phyloP scores from a whole-genome alignment of 2,113 vertebrate species.

The Apeltes quadracus region DNA sequence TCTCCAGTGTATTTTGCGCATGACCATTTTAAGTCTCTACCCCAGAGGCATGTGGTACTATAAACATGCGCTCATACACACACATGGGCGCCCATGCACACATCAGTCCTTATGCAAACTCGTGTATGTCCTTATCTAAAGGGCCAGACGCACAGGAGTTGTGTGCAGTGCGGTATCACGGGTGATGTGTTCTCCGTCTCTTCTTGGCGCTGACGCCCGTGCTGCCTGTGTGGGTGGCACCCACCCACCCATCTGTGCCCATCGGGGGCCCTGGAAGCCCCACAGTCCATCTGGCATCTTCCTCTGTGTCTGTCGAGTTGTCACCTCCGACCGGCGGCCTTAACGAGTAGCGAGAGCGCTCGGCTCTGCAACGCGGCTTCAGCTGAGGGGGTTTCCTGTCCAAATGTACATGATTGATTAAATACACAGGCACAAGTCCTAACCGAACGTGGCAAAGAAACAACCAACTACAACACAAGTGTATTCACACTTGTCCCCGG shows the following conservation, averaged over 20 bases:
- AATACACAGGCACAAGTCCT: neutral
- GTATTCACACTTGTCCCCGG: neutral
- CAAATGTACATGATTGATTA: neutral
- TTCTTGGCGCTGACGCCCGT: constrained; percentile 34
- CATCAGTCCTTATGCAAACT: constrained; percentile 22
- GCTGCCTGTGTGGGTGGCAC: constrained; percentile 64
- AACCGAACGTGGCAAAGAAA: too few relatives aligned
- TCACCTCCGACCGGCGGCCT: constrained; percentile 59
- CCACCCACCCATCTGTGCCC: constrained; percentile 80
- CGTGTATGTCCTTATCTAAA: constrained; percentile 34
- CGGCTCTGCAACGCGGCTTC: neutral
- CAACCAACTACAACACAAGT: neutral
- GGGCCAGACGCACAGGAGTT: constrained; percentile 29
- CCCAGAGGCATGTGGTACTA: neutral
- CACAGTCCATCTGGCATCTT: constrained; percentile 76
- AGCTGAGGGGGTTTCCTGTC: neutral
- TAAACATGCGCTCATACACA: neutral
- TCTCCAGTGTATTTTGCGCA: neutral
- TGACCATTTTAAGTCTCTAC: neutral
- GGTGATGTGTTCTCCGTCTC: constrained; percentile 16
- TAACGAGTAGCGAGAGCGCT: neutral
- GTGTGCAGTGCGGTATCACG: constrained; percentile 52
- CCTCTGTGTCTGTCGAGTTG: constrained; percentile 77
- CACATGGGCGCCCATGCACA: neutral
- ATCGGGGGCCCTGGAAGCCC: constrained; percentile 52